Evolutionary conservation across 2,888 invertebrate species (phyloP).

Genomic region (Altica lythri): DNA sequence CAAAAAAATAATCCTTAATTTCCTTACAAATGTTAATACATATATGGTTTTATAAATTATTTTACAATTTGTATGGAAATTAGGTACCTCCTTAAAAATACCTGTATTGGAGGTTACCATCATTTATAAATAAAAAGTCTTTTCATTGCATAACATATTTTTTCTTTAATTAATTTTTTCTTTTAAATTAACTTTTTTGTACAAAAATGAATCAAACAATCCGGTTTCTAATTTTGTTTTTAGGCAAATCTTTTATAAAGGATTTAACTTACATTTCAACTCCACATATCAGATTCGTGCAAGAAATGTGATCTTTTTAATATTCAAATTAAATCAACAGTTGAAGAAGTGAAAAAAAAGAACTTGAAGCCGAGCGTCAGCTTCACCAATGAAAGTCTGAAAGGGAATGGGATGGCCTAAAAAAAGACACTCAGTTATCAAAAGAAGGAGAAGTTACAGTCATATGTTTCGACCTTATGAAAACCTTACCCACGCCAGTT

Average conservation of each 20-base stretch:
- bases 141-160: too few species aligned
- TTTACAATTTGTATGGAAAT: too few species aligned
- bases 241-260: constrained; percentile 26
- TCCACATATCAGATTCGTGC: constrained; percentile 29
- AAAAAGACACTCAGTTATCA: constrained; percentile 27
- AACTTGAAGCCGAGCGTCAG: constrained; percentile 28
- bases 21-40: too few species aligned
- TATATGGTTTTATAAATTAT: too few species aligned
- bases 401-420: constrained; percentile 31
- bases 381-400: constrained; percentile 35
- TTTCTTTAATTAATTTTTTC: neutral
- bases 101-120: too few species aligned
- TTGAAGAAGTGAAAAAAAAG: neutral
- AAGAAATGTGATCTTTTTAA: constrained; percentile 36
- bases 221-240: constrained; percentile 34
- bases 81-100: too few species aligned
- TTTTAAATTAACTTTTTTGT: too few species aligned
- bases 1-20: too few species aligned
- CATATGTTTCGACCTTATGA: constrained; percentile 43
- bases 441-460: constrained; percentile 27
- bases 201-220: constrained; percentile 24
- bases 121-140: too few species aligned
- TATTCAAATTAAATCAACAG: constrained; percentile 15
- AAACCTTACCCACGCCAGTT: constrained; percentile 43
- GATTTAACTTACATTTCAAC: constrained; percentile 35